phyloP scores from a whole-genome alignment of 2,888 invertebrate species.

The Drosophila paramelanica region DNA sequence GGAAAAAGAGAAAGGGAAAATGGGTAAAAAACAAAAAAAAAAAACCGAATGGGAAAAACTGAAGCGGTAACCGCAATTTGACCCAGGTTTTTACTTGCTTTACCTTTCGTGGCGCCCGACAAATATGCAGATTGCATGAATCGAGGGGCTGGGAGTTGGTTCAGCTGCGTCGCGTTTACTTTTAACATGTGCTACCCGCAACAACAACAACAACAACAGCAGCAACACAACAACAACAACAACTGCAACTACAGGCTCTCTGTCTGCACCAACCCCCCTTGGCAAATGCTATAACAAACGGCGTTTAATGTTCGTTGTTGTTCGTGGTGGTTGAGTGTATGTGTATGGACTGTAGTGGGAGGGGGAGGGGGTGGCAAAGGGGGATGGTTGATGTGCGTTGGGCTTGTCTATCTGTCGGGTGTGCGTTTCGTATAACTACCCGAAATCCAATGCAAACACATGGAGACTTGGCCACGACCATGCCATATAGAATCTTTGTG shows the following conservation, averaged over 20 bases:
- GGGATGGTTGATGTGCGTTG: not conserved
- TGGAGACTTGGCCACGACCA: conserved; percentile 17
- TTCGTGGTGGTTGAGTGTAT: conserved; percentile 1
- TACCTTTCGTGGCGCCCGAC: conserved; percentile 66
- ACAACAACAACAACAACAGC: conserved; percentile 37
- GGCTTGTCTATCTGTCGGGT: conserved; percentile 32
- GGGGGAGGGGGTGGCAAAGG: conserved; percentile 5
- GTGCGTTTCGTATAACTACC: conserved; percentile 51
- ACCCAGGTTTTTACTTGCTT: conserved; percentile 74
- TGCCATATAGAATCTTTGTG: conserved; percentile 37
- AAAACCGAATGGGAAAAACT: conserved; percentile 35
- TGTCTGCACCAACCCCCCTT: conserved; percentile 10
- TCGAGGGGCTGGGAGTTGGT: conserved; percentile 21
- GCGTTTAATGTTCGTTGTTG: conserved; percentile 58
- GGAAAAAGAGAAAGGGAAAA: conserved; percentile 16
- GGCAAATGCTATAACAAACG: conserved; percentile 59
- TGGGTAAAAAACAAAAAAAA: conserved; percentile 12
- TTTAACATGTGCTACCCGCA: conserved; percentile 69
- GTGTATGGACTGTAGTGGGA: not conserved
- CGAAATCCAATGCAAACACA: conserved; percentile 61
- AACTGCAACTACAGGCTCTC: conserved; percentile 14
- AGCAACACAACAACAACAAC: conserved; percentile 5
- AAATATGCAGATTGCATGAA: conserved; percentile 77
- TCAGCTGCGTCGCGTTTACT: conserved; percentile 61
- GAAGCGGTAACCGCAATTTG: conserved; percentile 75